Percentiles rank a stretch among this genome's conserved stretches.
phyloP scores from a whole-genome alignment of 2,113 vertebrate species.

The Solea senegalensis region DNA sequence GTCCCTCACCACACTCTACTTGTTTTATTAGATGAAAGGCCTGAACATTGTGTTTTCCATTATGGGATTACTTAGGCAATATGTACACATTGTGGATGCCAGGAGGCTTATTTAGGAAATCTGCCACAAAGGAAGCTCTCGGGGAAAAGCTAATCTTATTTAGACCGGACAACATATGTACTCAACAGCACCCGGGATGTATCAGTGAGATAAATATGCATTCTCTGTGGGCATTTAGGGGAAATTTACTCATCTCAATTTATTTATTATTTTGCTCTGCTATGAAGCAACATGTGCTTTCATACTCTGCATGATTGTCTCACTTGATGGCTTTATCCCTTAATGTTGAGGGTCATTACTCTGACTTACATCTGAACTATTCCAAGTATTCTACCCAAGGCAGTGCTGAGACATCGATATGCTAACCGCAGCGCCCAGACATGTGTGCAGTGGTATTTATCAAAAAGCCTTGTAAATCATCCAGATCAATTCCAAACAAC shows the following conservation, averaged over 20 bases:
- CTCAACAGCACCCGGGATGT: slow-evolving; percentile 52
- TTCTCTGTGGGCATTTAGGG: slow-evolving; percentile 39
- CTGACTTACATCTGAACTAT: slow-evolving; percentile 40
- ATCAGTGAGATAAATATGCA: slow-evolving; percentile 57
- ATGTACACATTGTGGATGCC: slow-evolving; percentile 55
- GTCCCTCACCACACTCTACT: slow-evolving; percentile 3
- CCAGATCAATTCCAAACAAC: too few species aligned
- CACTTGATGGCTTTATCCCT: slow-evolving; percentile 7
- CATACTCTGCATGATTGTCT: slow-evolving; percentile 6
- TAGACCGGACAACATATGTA: slow-evolving; percentile 60
- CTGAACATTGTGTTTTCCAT: slow-evolving; percentile 56
- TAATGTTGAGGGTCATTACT: slow-evolving; percentile 64
- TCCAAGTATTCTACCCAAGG: slow-evolving; percentile 57
- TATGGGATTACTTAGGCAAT: slow-evolving; percentile 65
- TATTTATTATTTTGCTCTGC: slow-evolving; percentile 5
- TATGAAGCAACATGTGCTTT: slow-evolving; percentile 1
- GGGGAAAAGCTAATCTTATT: slow-evolving; percentile 65
- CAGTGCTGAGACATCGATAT: slow-evolving; percentile 9
- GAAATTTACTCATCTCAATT: slow-evolving; percentile 26
- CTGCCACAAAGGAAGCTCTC: slow-evolving; percentile 39
- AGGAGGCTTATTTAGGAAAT: slow-evolving; percentile 57
- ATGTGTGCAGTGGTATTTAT: slow-evolving; percentile 8
- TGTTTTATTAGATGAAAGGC: slow-evolving; percentile 33
- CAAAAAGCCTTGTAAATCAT: neutral
- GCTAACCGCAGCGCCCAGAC: slow-evolving; percentile 6